Evolutionary conservation across 64 coral and sea anemone species (phyloP).

Genomic region (Trachythela sp.): DNA sequence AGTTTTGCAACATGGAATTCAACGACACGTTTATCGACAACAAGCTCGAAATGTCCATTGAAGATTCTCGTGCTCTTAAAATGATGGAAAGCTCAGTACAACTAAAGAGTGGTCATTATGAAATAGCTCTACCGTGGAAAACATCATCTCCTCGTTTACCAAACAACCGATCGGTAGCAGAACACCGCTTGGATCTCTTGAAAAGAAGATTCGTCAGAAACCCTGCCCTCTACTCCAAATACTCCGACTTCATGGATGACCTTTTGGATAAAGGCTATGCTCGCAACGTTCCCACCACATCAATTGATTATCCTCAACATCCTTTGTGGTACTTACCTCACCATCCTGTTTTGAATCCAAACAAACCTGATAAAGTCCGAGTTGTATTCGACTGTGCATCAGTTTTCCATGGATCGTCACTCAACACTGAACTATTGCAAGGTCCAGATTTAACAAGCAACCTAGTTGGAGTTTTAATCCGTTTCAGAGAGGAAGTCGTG

Average conservation of each 20-base stretch:
- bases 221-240: slow-evolving; percentile 23
- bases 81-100: slow-evolving; percentile 43
- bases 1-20: slow-evolving; percentile 61
- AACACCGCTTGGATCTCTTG: slow-evolving; percentile 25
- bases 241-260: slow-evolving; percentile 42
- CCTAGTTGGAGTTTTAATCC: slow-evolving; percentile 1
- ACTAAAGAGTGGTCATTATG: slow-evolving; percentile 30
- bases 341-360: not conserved
- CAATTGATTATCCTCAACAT: not conserved
- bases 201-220: slow-evolving; percentile 36
- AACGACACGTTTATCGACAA: slow-evolving; percentile 38
- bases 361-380: not conserved
- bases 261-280: slow-evolving; percentile 42
- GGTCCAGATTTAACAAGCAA: slow-evolving; percentile 26
- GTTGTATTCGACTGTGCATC: slow-evolving; percentile 34
- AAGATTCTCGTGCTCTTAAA: slow-evolving; percentile 11
- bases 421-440: slow-evolving; percentile 20
- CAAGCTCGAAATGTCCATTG: not conserved
- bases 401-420: slow-evolving; percentile 5
- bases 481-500: not conserved
- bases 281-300: slow-evolving; percentile 11
- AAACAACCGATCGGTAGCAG: slow-evolving; percentile 34
- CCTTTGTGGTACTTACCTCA: slow-evolving; percentile 15
- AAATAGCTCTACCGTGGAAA: slow-evolving; percentile 40
- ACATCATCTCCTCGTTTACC: not conserved